Percentiles rank a stretch among this genome's conserved stretches.
These are phyloP conservation scores for Periophthalmus magnuspinnatus DNA, from an alignment of 2,797 vertebrate species.

Conservation along the genomic window DNA sequence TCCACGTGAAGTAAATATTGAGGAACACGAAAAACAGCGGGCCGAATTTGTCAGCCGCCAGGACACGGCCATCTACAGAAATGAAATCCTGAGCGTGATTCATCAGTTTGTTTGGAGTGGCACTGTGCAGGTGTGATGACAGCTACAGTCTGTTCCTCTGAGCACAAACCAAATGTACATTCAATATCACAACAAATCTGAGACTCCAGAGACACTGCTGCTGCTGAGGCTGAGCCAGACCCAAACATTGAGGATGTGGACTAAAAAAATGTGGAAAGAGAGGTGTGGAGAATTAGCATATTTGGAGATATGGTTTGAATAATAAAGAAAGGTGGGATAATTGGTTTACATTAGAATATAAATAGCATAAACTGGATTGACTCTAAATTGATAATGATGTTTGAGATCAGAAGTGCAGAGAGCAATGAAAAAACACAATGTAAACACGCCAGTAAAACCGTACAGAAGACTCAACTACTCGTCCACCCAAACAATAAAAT, in stretches of 20 bases:
- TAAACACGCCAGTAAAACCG: too few species aligned
- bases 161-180: conserved; percentile 36
- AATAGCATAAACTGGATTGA: too few species aligned
- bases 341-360: too few species aligned
- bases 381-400: too few species aligned
- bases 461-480: too few species aligned
- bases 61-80: not conserved
- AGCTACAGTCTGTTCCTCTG: conserved; percentile 40
- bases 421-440: too few species aligned
- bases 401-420: too few species aligned
- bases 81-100: not conserved
- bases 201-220: conserved; percentile 5
- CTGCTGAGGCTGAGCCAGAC: conserved; percentile 12
- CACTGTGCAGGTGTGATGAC: conserved; percentile 32
- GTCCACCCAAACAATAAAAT: too few species aligned
- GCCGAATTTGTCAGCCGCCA: conserved; percentile 4
- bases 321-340: too few species aligned
- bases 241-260: not conserved
- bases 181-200: conserved; percentile 47
- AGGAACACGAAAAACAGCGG: conserved; percentile 12
- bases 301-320: not conserved
- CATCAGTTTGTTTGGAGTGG: conserved; percentile 35
- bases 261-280: not conserved
- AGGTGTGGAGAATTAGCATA: not conserved
- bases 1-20: conserved; percentile 1